A percentile compares a stretch with the other conserved stretches of the same genome.
Evolutionary conservation across 2,113 vertebrate genomes (phyloP).

Genomic region (Indicator indicator): DNA sequence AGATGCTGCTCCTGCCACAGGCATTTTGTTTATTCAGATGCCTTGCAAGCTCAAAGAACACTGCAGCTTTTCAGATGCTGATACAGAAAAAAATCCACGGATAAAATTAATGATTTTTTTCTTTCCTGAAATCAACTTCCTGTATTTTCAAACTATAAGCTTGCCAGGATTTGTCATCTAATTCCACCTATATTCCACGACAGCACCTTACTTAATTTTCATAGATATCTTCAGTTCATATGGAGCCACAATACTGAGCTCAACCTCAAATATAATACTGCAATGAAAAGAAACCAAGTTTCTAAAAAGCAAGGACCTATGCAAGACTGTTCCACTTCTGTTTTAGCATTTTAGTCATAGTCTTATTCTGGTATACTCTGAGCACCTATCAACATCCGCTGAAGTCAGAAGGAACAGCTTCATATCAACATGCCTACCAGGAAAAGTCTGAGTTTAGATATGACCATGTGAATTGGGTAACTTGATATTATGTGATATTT

Average conservation of each 20-base stretch:
- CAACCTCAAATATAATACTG: not conserved
- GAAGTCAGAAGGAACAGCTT: not conserved
- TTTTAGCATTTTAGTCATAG: not conserved
- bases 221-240: not conserved
- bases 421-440: not conserved
- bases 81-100: not conserved
- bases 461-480: not conserved
- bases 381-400: not conserved
- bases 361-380: not conserved
- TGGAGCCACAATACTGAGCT: not conserved
- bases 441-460: not conserved
- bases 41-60: not conserved
- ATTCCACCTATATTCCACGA: not conserved
- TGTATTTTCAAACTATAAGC: not conserved
- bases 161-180: not conserved
- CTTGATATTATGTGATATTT: not conserved
- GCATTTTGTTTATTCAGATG: conserved; percentile 1
- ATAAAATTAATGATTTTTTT: not conserved
- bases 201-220: not conserved
- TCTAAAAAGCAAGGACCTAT: not conserved
- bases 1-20: conserved; percentile 5
- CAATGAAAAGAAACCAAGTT: not conserved
- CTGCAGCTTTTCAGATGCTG: not conserved
- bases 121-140: not conserved
- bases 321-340: not conserved